These are phyloP conservation scores for Mallotus villosus DNA, from an alignment of 2,797 vertebrate species.

Conservation along the genomic window DNA sequence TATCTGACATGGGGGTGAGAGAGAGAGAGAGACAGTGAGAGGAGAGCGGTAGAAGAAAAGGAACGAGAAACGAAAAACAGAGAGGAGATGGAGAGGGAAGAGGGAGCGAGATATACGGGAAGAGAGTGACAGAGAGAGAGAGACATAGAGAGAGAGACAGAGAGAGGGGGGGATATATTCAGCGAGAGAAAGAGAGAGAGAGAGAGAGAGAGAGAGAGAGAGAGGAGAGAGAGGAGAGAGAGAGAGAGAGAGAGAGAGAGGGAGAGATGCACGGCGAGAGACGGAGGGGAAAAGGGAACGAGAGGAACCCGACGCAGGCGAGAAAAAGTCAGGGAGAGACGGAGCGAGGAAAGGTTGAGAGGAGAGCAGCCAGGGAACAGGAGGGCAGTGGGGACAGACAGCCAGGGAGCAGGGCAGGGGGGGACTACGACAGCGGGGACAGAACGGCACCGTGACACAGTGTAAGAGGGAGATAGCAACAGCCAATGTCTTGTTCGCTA, in stretches of 20 bases:
- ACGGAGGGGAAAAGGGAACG: conserved; percentile 3
- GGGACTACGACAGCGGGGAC: neutral
- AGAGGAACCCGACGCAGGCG: conserved; percentile 7
- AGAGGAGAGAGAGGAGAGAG: neutral
- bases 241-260: conserved; percentile 6
- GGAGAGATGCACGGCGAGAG: conserved; percentile 2
- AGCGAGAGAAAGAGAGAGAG: no score
- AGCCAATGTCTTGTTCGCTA: neutral
- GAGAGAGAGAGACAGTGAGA: neutral
- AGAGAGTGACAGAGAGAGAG: conserved; percentile 2
- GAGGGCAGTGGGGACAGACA: no score
- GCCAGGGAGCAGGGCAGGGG: no score
- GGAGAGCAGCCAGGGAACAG: no score
- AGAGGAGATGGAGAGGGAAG: conserved; percentile 33
- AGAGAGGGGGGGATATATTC: no score
- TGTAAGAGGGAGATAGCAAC: conserved; percentile 28
- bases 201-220: conserved; percentile 38
- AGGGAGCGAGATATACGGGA: conserved; percentile 8
- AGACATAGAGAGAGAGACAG: neutral
- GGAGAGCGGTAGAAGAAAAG: neutral
- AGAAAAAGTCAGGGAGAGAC: neutral
- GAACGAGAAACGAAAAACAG: neutral
- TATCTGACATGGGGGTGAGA: conserved; percentile 71
- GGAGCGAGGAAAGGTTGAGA: no score
- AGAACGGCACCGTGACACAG: neutral